A percentile compares a stretch with the other conserved stretches of the same genome.
phyloP scores from a whole-genome alignment of 2,888 invertebrate genomes.

The Caenorhabditis zanzibari region DNA sequence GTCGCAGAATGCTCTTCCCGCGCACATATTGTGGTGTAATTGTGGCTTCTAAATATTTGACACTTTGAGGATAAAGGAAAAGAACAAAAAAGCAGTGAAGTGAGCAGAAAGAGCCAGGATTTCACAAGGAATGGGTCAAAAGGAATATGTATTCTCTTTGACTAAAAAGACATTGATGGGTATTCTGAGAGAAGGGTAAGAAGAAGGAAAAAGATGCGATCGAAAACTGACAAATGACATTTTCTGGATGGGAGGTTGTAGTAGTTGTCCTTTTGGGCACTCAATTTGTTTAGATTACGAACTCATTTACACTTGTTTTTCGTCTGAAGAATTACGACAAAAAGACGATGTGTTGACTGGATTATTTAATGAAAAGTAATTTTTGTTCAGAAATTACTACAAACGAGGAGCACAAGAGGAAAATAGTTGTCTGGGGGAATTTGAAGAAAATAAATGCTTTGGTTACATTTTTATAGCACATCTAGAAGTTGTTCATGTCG shows the following conservation, averaged over 20 bases:
- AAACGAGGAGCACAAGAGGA: neutral
- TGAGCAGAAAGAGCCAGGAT: constrained; percentile 9
- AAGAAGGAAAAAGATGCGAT: constrained; percentile 43
- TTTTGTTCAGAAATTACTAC: neutral
- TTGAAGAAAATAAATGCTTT: neutral
- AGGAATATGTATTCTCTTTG: constrained; percentile 12
- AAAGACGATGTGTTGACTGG: neutral
- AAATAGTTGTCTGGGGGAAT: neutral
- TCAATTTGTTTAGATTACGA: constrained; percentile 64
- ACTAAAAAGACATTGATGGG: constrained; percentile 50
- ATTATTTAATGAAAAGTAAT: constrained; percentile 23
- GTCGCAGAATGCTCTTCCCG: constrained; percentile 39
- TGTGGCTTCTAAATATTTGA: constrained; percentile 54
- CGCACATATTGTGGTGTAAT: constrained; percentile 52
- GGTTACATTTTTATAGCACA: neutral
- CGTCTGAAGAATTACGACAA: constrained; percentile 14
- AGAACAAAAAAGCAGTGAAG: constrained; percentile 18
- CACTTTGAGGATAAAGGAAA: constrained; percentile 39
- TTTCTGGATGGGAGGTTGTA: constrained; percentile 60
- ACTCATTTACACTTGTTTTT: constrained; percentile 45
- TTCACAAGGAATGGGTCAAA: constrained; percentile 3
- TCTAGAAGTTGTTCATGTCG: too few relatives aligned
- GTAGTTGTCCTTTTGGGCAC: constrained; percentile 39
- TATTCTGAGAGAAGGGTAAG: constrained; percentile 19
- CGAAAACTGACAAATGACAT: constrained; percentile 62